Percentiles rank a stretch among this genome's conserved stretches.
Evolutionary conservation across 1,140 invertebrate genomes (phyloP).

Genomic region (Harpegnathos saltator): DNA sequence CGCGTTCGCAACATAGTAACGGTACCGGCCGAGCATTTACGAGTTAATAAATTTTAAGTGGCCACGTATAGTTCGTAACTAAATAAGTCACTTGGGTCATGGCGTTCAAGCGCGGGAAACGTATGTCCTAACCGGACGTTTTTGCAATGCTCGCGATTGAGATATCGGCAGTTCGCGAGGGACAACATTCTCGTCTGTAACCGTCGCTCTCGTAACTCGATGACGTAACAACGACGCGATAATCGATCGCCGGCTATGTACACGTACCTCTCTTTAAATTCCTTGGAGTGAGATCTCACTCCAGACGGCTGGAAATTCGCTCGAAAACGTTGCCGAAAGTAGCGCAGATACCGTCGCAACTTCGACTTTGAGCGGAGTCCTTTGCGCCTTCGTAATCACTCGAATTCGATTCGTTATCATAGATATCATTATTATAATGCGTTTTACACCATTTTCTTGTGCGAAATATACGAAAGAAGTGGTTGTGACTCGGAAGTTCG

Average conservation of each 20-base stretch:
- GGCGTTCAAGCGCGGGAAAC: background rate
- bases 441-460: no score
- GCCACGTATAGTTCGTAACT: slow-evolving; percentile 20
- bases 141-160: slow-evolving; percentile 9
- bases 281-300: no score
- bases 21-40: slow-evolving; percentile 41
- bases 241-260: background rate
- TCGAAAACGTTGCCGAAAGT: no score
- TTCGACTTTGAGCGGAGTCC: no score
- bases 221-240: slow-evolving; percentile 17
- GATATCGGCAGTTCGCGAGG: slow-evolving; percentile 10
- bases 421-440: no score
- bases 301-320: no score
- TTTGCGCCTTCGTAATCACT: no score
- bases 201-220: background rate
- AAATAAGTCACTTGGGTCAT: slow-evolving; percentile 28
- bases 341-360: no score
- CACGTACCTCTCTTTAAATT: no score
- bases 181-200: background rate
- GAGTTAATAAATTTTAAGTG: slow-evolving; percentile 62
- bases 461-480: no score
- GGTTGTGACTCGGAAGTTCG: no score
- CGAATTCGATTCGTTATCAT: no score
- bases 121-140: background rate
- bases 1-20: slow-evolving; percentile 36